These are phyloP conservation scores for Platycnemis pennipes DNA, from an alignment of 2,888 invertebrate genomes.

Conservation along the genomic window DNA sequence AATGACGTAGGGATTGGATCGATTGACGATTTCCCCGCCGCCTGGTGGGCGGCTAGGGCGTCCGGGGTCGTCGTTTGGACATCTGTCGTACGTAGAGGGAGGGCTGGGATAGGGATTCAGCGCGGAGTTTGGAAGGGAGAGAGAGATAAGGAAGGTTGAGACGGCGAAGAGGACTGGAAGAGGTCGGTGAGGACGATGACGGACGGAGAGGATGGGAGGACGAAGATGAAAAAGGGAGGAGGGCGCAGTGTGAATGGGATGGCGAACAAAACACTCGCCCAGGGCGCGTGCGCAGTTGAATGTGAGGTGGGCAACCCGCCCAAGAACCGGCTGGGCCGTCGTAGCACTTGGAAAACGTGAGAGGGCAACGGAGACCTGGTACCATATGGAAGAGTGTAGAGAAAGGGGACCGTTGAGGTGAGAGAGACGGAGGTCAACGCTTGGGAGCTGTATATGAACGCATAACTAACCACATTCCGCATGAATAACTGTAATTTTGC, in stretches of 20 bases:
- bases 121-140: not conserved
- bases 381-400: not conserved
- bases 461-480: too few relatives aligned
- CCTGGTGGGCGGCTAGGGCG: constrained; percentile 41
- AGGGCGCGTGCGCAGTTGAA: not conserved
- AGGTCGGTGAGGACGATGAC: not conserved
- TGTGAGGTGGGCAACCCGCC: too few relatives aligned
- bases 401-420: not conserved
- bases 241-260: not conserved
- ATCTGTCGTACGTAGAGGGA: constrained; percentile 29
- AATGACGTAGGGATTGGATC: not conserved
- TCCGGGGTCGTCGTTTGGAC: not conserved
- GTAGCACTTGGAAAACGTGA: too few relatives aligned
- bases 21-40: constrained; percentile 44
- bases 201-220: not conserved
- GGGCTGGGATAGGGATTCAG: not conserved
- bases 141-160: not conserved
- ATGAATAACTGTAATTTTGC: too few relatives aligned
- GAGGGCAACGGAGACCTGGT: too few relatives aligned
- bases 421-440: not conserved
- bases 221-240: not conserved
- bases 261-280: not conserved
- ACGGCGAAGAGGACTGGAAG: not conserved
- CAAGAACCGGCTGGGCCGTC: too few relatives aligned
- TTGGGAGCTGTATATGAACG: too few relatives aligned